Percentiles rank a stretch among this genome's conserved stretches.
These are phyloP conservation scores for Tragelaphus strepsiceros DNA, from an alignment of 2,113 vertebrate genomes.

Conservation along the genomic window DNA sequence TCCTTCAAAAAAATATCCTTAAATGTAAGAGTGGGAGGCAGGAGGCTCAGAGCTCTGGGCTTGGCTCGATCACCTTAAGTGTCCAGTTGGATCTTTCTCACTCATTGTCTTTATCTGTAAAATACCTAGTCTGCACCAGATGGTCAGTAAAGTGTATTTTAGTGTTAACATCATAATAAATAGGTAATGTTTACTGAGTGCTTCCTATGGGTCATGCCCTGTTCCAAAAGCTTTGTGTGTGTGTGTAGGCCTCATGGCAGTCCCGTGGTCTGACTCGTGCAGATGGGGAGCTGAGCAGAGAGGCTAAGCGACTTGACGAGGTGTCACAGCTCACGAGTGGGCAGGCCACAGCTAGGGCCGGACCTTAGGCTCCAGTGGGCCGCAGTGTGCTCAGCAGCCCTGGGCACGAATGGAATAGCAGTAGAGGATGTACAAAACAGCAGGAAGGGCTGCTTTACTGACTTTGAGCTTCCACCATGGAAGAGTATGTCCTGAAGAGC, in stretches of 20 bases:
- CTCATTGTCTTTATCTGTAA: not conserved
- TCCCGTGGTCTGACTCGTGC: not conserved
- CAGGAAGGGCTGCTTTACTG: not conserved
- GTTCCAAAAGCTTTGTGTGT: not conserved
- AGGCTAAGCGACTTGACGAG: not conserved
- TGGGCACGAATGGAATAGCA: not conserved
- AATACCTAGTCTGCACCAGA: not conserved
- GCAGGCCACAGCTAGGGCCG: not conserved
- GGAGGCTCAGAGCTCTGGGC: not conserved
- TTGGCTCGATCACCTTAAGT: not conserved
- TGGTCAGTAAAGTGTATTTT: not conserved
- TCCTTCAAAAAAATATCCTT: not conserved
- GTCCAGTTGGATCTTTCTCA: not conserved
- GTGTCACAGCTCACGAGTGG: not conserved
- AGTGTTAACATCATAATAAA: not conserved
- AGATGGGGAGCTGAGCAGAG: not conserved
- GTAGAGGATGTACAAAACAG: not conserved
- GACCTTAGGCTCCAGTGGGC: not conserved
- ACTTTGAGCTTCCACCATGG: not conserved
- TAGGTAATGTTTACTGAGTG: not conserved
- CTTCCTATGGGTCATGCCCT: not conserved
- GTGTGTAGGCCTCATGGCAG: not conserved
- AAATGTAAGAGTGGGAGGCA: not conserved
- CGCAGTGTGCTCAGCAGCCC: not conserved
- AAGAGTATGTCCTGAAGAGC: not conserved